phyloP scores from a whole-genome alignment of 2,113 vertebrate genomes.

The Megaleporinus macrocephalus region DNA sequence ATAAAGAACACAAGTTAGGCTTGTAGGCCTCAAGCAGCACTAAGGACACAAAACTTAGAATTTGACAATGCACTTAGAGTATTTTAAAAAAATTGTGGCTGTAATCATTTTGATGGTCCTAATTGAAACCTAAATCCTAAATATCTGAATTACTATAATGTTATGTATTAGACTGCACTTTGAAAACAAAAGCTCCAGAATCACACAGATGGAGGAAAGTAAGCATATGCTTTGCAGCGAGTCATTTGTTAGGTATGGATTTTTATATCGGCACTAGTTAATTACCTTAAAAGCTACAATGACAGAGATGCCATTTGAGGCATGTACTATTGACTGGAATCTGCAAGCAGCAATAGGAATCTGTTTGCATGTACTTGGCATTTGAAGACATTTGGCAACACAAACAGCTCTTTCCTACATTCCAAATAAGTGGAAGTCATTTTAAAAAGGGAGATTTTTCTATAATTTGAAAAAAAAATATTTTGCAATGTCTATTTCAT shows the following conservation, averaged over 20 bases:
- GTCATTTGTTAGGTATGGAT: conserved; percentile 11
- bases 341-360: not conserved
- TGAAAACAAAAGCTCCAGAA: not conserved
- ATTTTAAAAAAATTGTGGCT: too few relatives aligned
- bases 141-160: too few relatives aligned
- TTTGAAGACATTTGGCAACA: not conserved
- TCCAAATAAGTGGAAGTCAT: not conserved
- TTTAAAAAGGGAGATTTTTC: not conserved
- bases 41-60: too few relatives aligned
- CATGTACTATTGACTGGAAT: not conserved
- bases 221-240: not conserved
- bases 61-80: too few relatives aligned
- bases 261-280: conserved; percentile 29
- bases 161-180: not conserved
- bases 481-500: not conserved
- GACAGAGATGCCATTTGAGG: not conserved
- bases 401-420: not conserved
- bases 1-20: too few relatives aligned
- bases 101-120: too few relatives aligned
- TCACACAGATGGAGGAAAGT: not conserved
- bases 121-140: too few relatives aligned
- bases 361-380: not conserved
- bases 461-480: not conserved
- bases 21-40: too few relatives aligned
- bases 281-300: conserved; percentile 46